Evolutionary conservation across 2,113 vertebrate species (phyloP).

Genomic region (Syngnathoides biaculeatus): DNA sequence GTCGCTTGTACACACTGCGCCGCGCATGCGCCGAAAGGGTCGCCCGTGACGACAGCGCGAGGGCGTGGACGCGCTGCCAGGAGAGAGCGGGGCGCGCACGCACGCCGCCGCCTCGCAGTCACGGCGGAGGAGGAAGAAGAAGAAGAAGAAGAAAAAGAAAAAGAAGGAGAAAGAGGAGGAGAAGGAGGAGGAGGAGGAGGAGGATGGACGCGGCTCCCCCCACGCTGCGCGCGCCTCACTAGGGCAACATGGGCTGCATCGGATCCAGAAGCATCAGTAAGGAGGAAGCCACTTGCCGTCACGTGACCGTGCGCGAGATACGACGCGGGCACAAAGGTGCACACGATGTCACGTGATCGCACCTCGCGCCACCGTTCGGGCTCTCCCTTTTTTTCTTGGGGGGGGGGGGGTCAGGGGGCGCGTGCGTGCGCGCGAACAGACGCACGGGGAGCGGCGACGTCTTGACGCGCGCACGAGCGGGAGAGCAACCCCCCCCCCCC

Average conservation of each 20-base stretch:
- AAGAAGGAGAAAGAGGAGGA: slow-evolving; percentile 9
- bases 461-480: not conserved
- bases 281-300: slow-evolving; percentile 60
- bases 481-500: slow-evolving; percentile 33
- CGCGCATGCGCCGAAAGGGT: not conserved
- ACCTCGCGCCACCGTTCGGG: not conserved
- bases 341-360: slow-evolving; percentile 35
- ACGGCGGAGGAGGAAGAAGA: slow-evolving; percentile 43
- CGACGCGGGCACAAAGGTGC: slow-evolving; percentile 26
- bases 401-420: too few relatives aligned
- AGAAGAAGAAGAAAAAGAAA: slow-evolving; percentile 12
- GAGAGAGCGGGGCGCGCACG: slow-evolving; percentile 25
- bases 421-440: not conserved
- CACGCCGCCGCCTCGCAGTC: slow-evolving; percentile 35
- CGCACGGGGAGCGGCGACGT: not conserved
- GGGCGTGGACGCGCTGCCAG: slow-evolving; percentile 6
- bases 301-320: slow-evolving; percentile 15
- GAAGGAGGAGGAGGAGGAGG: slow-evolving; percentile 18
- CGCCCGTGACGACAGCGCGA: not conserved
- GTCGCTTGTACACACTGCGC: not conserved
- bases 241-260: slow-evolving; percentile 78
- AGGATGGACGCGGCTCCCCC: slow-evolving; percentile 61
- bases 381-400: too few relatives aligned
- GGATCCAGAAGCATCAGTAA: slow-evolving; percentile 79
- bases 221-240: slow-evolving; percentile 62